A percentile compares a stretch with the other conserved stretches of the same genome.
Evolutionary conservation across 2,797 vertebrate species (phyloP).

Genomic region (Cossypha polioptera): DNA sequence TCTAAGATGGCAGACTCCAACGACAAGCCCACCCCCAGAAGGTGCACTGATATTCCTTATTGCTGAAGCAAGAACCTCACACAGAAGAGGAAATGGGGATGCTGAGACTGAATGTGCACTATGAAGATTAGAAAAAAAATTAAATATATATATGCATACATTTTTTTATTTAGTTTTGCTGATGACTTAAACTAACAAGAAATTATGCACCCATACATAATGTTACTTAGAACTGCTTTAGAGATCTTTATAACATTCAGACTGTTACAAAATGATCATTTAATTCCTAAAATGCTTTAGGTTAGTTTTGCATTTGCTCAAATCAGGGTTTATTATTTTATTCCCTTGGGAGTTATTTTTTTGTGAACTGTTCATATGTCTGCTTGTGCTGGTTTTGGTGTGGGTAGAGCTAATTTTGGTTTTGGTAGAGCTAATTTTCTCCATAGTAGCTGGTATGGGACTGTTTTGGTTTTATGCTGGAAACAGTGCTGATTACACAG

Average conservation of each 20-base stretch:
- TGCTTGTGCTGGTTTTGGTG: not conserved
- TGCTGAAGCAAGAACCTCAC: not conserved
- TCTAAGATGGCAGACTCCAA: not conserved
- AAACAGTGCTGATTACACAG: not conserved
- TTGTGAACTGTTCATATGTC: not conserved
- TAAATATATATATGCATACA: not conserved
- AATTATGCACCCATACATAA: not conserved
- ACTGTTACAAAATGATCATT: accelerated
- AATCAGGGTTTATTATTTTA: not conserved
- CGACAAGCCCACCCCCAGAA: not conserved
- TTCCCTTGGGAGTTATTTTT: not conserved
- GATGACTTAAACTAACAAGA: not conserved
- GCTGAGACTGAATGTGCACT: not conserved
- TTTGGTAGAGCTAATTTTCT: not conserved
- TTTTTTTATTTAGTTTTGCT: not conserved
- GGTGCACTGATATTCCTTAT: not conserved
- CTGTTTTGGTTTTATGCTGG: not conserved
- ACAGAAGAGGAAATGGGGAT: not conserved
- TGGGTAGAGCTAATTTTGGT: not conserved
- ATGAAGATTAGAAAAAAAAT: not conserved
- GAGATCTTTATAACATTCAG: not conserved
- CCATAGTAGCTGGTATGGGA: accelerated
- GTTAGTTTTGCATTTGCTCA: not conserved
- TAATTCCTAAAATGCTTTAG: not conserved
- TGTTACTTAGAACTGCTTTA: not conserved